phyloP scores from a whole-genome alignment of 2,888 invertebrate genomes.

The Epinotia ramella region DNA sequence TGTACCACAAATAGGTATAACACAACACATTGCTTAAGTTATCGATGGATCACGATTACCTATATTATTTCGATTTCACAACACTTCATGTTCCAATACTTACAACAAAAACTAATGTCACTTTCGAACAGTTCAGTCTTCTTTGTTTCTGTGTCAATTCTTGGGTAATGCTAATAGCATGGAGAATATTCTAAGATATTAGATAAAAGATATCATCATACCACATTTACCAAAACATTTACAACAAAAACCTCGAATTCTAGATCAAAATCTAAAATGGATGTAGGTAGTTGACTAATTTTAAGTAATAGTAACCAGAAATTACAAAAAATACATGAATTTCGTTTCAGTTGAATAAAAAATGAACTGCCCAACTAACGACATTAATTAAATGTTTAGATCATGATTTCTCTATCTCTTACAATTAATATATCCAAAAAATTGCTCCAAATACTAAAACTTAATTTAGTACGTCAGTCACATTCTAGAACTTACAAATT shows the following conservation, averaged over 20 bases:
- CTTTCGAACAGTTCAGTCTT: neutral
- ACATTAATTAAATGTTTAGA: no score
- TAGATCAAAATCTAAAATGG: no score
- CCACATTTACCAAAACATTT: neutral
- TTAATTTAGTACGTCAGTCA: no score
- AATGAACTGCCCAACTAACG: no score
- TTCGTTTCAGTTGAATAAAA: no score
- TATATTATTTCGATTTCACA: conserved; percentile 10
- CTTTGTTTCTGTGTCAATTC: conserved; percentile 10
- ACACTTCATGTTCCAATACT: neutral
- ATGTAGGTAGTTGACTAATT: no score
- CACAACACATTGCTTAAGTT: neutral
- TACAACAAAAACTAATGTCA: conserved; percentile 12
- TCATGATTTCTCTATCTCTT: no score
- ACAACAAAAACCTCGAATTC: neutral
- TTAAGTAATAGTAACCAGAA: no score
- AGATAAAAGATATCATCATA: neutral
- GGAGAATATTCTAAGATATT: conserved; percentile 7
- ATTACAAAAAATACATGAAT: no score
- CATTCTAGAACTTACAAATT: no score
- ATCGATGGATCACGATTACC: neutral
- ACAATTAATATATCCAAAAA: no score
- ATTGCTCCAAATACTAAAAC: no score
- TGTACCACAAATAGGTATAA: neutral
- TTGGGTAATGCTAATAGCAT: neutral